Conservation (phyloP, 2,888 invertebrate genomes). For the Noctua pronuba region DNA sequence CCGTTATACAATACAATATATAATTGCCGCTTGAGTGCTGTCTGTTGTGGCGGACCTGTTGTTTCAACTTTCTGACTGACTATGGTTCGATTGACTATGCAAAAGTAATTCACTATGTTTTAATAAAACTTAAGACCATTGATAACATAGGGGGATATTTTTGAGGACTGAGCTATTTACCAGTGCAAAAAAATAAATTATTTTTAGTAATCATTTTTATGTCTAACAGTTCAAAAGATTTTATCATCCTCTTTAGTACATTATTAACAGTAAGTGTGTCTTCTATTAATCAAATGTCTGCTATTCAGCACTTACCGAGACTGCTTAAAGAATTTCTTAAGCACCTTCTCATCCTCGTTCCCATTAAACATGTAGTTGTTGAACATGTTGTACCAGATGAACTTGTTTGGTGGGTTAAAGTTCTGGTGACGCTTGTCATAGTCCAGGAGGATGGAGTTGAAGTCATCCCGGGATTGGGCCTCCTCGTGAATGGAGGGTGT, state of each 20-base stretch:
- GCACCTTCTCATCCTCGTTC: constrained; percentile 88
- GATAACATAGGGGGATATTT: neutral
- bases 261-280: neutral
- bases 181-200: constrained; percentile 40
- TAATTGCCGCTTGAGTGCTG: neutral
- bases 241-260: neutral
- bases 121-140: neutral
- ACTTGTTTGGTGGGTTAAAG: constrained; percentile 92
- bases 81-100: neutral
- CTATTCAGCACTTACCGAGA: constrained; percentile 81
- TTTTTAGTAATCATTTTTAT: no score
- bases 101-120: neutral
- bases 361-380: constrained; percentile 96
- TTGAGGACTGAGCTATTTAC: neutral
- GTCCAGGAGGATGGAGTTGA: constrained; percentile 93
- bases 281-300: neutral
- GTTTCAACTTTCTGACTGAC: neutral
- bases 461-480: constrained; percentile 82
- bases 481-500: constrained; percentile 95
- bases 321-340: constrained; percentile 91
- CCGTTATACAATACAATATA: no score
- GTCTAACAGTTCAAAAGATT: neutral
- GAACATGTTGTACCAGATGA: constrained; percentile 97
- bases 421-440: constrained; percentile 94
- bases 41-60: neutral